Evolutionary conservation across 2,797 vertebrate species (phyloP).

Genomic region (Pipistrellus nathusii): DNA sequence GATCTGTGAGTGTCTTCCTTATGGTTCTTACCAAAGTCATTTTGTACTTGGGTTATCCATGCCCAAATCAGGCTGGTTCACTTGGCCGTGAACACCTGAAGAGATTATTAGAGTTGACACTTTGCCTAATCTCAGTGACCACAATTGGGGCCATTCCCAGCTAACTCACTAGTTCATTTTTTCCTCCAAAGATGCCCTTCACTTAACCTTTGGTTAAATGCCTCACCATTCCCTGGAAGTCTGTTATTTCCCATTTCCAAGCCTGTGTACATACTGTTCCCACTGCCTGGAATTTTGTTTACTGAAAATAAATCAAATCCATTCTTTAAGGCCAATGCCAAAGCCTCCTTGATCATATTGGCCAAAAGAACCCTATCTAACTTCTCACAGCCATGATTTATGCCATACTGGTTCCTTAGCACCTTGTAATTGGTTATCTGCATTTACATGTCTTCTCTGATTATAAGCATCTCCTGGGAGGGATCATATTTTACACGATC

Average conservation of each 20-base stretch:
- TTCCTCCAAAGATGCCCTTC: not conserved
- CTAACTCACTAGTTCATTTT: slow-evolving; percentile 6
- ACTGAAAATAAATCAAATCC: slow-evolving; percentile 17
- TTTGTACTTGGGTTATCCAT: slow-evolving; percentile 19
- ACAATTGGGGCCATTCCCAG: not conserved
- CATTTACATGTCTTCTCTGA: slow-evolving; percentile 22
- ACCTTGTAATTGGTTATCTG: not conserved
- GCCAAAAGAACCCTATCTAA: not conserved
- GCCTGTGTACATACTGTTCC: not conserved
- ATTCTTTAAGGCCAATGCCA: slow-evolving; percentile 51
- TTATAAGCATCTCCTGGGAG: not conserved
- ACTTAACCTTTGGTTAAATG: not conserved
- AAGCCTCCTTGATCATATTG: not conserved
- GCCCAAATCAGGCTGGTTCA: not conserved
- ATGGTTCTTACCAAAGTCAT: not conserved
- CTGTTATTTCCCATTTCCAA: not conserved
- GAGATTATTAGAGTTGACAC: not conserved
- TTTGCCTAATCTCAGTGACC: not conserved
- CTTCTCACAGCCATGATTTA: not conserved
- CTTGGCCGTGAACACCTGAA: not conserved
- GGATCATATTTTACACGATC: not conserved
- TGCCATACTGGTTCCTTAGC: not conserved
- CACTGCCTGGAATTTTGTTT: not conserved
- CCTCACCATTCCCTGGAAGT: slow-evolving; percentile 2
- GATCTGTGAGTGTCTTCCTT: not conserved